Conservation (phyloP, 2,888 invertebrate genomes). For the Oxytorus armatus region DNA sequence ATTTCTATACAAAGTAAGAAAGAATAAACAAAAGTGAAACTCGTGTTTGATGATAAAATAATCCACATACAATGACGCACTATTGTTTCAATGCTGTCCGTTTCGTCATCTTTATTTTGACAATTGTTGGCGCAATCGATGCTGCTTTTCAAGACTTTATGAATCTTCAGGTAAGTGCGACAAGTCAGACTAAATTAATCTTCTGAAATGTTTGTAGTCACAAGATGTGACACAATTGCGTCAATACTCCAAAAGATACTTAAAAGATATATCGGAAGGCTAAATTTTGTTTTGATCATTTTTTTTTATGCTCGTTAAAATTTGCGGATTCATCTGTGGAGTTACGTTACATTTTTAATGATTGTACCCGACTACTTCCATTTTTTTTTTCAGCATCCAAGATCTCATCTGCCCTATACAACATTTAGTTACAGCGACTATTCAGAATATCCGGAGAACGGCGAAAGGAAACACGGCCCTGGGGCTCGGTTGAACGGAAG, state of each 20-base stretch:
- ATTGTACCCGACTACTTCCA: neutral
- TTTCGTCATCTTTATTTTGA: conserved; percentile 70
- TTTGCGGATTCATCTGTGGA: neutral
- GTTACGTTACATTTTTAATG: too few species aligned
- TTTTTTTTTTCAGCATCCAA: conserved; percentile 50
- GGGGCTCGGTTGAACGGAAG: conserved; percentile 67
- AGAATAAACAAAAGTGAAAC: neutral
- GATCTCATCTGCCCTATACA: conserved; percentile 68
- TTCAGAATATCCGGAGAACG: conserved; percentile 74
- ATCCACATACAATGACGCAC: conserved; percentile 71
- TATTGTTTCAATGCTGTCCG: conserved; percentile 67
- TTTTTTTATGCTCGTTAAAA: neutral
- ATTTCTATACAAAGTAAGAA: neutral
- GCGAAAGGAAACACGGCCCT: conserved; percentile 74
- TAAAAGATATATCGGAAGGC: neutral
- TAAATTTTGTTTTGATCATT: neutral
- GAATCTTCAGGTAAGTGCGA: conserved; percentile 69
- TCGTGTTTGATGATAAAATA: conserved; percentile 54
- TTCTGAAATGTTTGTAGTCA: neutral
- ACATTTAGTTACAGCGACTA: conserved; percentile 75
- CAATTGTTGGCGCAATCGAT: conserved; percentile 43
- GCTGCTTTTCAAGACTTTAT: conserved; percentile 65
- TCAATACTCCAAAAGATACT: conserved; percentile 2
- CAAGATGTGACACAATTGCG: neutral
- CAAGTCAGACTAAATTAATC: conserved; percentile 11